phyloP scores from a whole-genome alignment of 2,888 invertebrate species.

The Pristionchus maxplancki region DNA sequence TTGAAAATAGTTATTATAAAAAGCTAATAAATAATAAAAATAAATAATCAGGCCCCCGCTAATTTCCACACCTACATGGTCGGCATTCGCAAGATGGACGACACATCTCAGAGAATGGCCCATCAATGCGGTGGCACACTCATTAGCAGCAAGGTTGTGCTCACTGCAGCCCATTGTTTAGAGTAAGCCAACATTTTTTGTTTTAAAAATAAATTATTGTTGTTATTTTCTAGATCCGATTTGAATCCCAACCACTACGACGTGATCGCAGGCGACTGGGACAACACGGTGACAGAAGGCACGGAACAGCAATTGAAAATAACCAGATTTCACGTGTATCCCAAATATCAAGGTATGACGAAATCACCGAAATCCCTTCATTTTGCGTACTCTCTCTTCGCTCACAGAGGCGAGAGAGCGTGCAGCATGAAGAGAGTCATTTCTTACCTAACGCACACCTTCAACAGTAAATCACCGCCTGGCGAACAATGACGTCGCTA shows the following conservation, averaged over 20 bases:
- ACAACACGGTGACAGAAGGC: slow-evolving; percentile 82
- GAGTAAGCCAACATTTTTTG: not conserved
- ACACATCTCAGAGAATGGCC: no score
- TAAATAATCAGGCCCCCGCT: no score
- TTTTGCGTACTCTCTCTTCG: no score
- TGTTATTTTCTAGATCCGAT: no score
- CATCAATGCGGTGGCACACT: not conserved
- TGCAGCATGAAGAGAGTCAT: no score
- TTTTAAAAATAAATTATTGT: not conserved
- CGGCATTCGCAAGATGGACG: no score
- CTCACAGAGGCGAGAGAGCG: not conserved
- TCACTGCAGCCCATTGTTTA: slow-evolving; percentile 84
- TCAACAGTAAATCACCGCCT: slow-evolving; percentile 58
- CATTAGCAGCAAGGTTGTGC: slow-evolving; percentile 79
- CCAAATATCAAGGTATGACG: slow-evolving; percentile 73
- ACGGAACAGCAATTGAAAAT: slow-evolving; percentile 85
- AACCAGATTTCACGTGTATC: slow-evolving; percentile 85
- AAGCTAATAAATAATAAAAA: no score
- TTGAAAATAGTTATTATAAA: no score
- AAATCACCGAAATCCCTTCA: no score
- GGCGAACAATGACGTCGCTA: slow-evolving; percentile 64
- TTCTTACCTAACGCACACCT: no score
- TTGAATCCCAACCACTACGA: slow-evolving; percentile 82
- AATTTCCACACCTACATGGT: no score
- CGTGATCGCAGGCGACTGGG: slow-evolving; percentile 86